These are phyloP conservation scores for Phalacrocorax pelagicus DNA, from an alignment of 2,113 vertebrate species.

Conservation along the genomic window DNA sequence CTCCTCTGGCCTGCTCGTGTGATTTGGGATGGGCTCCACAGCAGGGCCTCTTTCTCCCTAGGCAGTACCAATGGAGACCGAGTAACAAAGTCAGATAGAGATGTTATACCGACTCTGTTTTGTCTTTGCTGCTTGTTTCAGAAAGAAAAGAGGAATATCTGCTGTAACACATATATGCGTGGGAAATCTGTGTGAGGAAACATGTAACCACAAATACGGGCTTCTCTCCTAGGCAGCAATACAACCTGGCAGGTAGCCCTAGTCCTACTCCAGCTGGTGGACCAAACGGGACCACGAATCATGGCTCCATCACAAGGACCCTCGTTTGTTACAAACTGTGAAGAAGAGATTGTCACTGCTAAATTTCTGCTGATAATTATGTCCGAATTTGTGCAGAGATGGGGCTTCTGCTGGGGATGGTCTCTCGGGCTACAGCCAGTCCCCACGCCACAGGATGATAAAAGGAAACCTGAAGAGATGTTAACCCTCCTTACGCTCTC, in stretches of 20 bases:
- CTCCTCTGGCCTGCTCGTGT: neutral
- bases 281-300: neutral
- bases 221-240: neutral
- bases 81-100: neutral
- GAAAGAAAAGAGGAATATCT: neutral
- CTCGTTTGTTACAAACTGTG: neutral
- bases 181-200: neutral
- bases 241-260: neutral
- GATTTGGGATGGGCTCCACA: neutral
- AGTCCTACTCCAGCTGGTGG: neutral
- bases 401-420: neutral
- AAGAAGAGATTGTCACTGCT: neutral
- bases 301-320: neutral
- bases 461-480: neutral
- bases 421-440: neutral
- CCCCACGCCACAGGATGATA: neutral
- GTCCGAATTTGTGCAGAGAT: neutral
- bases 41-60: neutral
- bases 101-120: neutral
- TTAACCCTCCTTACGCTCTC: neutral
- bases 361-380: neutral
- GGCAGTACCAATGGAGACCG: neutral
- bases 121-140: neutral
- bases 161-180: neutral
- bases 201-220: neutral